Base-by-base conservation (phyloP, 2,888 invertebrate genomes). In the Myathropa florea region DNA sequence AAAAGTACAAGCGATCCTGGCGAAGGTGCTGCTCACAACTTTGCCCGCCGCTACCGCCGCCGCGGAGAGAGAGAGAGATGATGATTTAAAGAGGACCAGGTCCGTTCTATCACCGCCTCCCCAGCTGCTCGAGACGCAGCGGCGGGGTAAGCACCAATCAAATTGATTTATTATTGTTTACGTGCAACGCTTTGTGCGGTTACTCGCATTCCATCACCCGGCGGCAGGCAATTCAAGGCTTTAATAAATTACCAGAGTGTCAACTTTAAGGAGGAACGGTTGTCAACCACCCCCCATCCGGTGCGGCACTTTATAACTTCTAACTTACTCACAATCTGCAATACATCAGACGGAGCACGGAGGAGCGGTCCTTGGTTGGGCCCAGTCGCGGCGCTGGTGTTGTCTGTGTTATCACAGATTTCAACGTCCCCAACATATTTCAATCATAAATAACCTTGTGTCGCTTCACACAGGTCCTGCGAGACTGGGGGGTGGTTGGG, bases 151-250 rank as follows among this genome's bases (percentile, higher is more conserved):
- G 83, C 78, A 83, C 83, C 83, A 78, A 86, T 86, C 86, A 86
- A 83, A 86, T 86, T 86, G 86, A 86, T 86, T 86, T 86, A 86
- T 86, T 86, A 86, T 85, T 85, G 85, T 82, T 85, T 82, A 85
- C 85, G 85, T 77, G 84, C 72, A 84, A 23, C 36, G 68, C 39
- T 77, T 63, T 39, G n/a, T 77, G 59, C 33, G 68, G 60, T 70
- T 46, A 7, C 18, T 53, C 67, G 57, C 73, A 65, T 82, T 75
- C 83, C 83, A 78, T 78, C 82, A 68, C 18, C 63, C 72, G 26
- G 36, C 39, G 57, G 26, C 39, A 68, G 39, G 63, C 26, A 39
- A 64, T 63, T 64, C 59, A 64, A n/a, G 55, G 70, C 67, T 83
- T 75, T 60, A 83, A 86, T 86, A 86, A 86, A 86, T 86, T 83